Conservation (phyloP, 2,888 invertebrate species). For the Drosophila siamana region DNA sequence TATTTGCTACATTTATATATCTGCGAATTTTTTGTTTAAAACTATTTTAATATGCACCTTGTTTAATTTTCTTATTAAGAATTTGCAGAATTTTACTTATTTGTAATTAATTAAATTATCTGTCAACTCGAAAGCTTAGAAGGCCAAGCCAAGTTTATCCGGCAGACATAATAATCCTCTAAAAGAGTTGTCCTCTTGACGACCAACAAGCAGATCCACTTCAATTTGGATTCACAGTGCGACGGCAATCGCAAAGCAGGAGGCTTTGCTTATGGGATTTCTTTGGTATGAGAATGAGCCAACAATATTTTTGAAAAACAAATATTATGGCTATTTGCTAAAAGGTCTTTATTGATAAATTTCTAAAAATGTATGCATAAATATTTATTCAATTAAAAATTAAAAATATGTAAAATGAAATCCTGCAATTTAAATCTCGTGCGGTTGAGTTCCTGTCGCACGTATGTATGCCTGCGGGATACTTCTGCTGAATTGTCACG, state of each 20-base stretch:
- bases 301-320: neutral
- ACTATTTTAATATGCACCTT: too few relatives aligned
- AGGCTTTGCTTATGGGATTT: neutral
- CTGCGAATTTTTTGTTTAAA: too few relatives aligned
- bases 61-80: neutral
- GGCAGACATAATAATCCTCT: neutral
- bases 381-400: constrained; percentile 1
- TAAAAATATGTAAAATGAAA: constrained; percentile 5
- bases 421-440: constrained; percentile 21
- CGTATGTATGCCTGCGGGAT: constrained; percentile 52
- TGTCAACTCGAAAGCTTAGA: neutral
- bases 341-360: neutral
- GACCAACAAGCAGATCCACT: constrained; percentile 1
- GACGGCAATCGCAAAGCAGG: neutral
- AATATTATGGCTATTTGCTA: neutral
- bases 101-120: neutral
- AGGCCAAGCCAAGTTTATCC: neutral
- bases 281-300: neutral
- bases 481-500: constrained; percentile 56
- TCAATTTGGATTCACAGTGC: neutral
- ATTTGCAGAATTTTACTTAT: neutral
- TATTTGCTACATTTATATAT: too few relatives aligned
- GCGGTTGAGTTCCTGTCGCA: constrained; percentile 41
- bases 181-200: neutral
- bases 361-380: neutral